These are phyloP conservation scores for Lithophane socia DNA, from an alignment of 2,888 invertebrate genomes.

Conservation along the genomic window DNA sequence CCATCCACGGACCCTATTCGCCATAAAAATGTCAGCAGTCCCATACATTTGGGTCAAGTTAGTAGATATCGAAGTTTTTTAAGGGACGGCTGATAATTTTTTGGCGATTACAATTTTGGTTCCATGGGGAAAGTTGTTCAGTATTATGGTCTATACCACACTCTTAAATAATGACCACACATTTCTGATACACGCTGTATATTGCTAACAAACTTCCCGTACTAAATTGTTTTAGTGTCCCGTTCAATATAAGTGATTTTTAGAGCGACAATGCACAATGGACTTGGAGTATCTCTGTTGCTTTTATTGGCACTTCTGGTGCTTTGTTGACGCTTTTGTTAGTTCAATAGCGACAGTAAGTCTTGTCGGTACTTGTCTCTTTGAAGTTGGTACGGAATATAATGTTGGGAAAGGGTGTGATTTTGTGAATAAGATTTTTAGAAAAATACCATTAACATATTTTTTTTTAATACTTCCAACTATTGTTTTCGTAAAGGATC, in stretches of 20 bases:
- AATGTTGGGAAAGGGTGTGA: conserved; percentile 2
- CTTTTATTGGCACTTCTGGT: conserved; percentile 53
- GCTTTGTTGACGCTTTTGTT: conserved; percentile 51
- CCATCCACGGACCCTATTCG: too few relatives aligned
- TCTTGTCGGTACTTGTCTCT: conserved; percentile 29
- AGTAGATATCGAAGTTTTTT: too few relatives aligned
- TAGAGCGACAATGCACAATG: conserved; percentile 48
- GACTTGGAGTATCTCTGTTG: conserved; percentile 30
- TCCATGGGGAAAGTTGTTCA: neutral
- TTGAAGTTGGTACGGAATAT: conserved; percentile 14
- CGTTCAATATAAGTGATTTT: conserved; percentile 47
- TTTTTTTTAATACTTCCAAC: neutral
- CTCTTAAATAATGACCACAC: neutral
- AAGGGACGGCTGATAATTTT: neutral
- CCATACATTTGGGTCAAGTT: too few relatives aligned
- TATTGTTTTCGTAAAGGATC: neutral
- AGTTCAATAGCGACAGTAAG: conserved; percentile 28
- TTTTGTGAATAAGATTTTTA: neutral
- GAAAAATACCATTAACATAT: too few relatives aligned
- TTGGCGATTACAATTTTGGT: conserved; percentile 8
- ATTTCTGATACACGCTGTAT: neutral
- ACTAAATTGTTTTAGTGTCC: conserved; percentile 51
- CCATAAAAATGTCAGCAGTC: too few relatives aligned
- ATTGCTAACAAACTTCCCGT: conserved; percentile 63
- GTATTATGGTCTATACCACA: neutral